A percentile compares a stretch with the other conserved stretches of the same genome.
These are phyloP conservation scores for Carcharodon carcharias DNA, from an alignment of 2,797 vertebrate genomes.

Conservation along the genomic window DNA sequence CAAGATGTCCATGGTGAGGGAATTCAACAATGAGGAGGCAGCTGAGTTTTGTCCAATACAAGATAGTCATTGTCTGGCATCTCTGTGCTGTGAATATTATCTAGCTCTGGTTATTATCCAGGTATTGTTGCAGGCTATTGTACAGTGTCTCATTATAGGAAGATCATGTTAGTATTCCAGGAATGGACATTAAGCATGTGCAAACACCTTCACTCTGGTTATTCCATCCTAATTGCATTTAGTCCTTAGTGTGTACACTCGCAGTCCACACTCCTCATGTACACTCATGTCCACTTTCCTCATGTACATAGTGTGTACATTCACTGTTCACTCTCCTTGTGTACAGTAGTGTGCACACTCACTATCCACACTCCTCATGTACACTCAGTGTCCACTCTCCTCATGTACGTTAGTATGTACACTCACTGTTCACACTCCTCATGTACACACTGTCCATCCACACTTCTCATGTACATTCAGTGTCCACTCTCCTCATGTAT, in stretches of 20 bases:
- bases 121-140: background rate
- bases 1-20: background rate
- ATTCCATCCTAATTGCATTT: background rate
- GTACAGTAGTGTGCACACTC: background rate
- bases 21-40: background rate
- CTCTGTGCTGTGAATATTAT: background rate
- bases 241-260: background rate
- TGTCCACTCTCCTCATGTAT: background rate
- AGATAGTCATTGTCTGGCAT: background rate
- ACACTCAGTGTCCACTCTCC: background rate
- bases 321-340: background rate
- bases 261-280: no score
- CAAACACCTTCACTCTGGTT: background rate
- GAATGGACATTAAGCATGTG: background rate
- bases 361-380: background rate
- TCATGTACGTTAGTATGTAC: background rate
- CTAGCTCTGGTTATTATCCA: background rate
- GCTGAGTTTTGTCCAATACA: background rate
- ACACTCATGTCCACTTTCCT: background rate
- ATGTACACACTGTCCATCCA: background rate
- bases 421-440: background rate
- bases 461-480: background rate
- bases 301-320: no score
- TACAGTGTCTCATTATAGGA: background rate
- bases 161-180: background rate